phyloP scores from a whole-genome alignment of 2,888 invertebrate species.

The Caenorhabditis sp. region DNA sequence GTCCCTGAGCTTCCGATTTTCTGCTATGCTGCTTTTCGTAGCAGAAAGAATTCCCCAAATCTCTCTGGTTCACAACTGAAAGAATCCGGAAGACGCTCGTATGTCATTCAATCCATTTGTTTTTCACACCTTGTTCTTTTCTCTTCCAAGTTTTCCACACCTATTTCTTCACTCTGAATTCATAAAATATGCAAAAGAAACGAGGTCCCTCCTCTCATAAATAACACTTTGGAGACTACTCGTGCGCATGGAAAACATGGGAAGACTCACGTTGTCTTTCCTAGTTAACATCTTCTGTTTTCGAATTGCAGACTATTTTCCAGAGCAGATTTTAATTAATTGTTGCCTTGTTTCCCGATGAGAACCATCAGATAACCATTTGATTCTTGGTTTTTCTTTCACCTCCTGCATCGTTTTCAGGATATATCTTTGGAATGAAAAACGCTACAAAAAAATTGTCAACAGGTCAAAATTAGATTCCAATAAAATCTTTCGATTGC shows the following conservation, averaged over 20 bases:
- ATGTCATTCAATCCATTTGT: slow-evolving; percentile 6
- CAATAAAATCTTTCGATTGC: too few species aligned
- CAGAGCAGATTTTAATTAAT: background rate
- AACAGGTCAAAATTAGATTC: too few species aligned
- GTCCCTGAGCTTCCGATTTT: too few species aligned
- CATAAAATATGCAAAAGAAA: slow-evolving; percentile 32
- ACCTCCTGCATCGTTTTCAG: background rate
- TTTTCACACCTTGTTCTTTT: slow-evolving; percentile 19
- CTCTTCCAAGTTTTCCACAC: background rate
- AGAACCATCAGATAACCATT: background rate
- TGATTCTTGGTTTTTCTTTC: background rate
- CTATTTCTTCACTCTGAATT: slow-evolving; percentile 11
- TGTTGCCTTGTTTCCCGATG: background rate
- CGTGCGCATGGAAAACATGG: background rate
- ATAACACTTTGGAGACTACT: slow-evolving; percentile 24
- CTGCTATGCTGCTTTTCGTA: too few species aligned
- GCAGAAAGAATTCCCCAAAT: too few species aligned
- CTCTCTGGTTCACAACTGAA: too few species aligned
- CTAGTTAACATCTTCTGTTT: background rate
- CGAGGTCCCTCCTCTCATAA: slow-evolving; percentile 6
- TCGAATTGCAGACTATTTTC: background rate
- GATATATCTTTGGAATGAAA: background rate
- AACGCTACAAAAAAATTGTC: too few species aligned
- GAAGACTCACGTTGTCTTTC: background rate
- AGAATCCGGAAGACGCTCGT: background rate